A percentile compares a stretch with the other conserved stretches of the same genome.
Evolutionary conservation across 64 coral and sea anemone species (phyloP).

Genomic region (Stylophora pistillata): DNA sequence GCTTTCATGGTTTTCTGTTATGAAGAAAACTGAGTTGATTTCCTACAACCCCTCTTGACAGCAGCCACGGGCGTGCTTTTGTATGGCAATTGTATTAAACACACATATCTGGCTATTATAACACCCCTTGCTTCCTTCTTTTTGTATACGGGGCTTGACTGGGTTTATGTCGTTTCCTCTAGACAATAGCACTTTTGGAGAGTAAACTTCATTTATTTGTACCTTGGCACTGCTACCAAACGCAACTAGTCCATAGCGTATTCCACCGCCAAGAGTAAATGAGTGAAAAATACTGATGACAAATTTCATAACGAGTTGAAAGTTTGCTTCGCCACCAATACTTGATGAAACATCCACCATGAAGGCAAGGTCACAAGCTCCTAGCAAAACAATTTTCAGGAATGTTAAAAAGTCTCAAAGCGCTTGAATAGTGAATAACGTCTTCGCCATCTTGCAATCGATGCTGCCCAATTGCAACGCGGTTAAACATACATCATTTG

Average conservation of each 20-base stretch:
- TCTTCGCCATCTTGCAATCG: too few relatives aligned
- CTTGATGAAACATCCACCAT: conserved; percentile 80
- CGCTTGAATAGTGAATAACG: background rate
- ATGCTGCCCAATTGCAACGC: too few relatives aligned
- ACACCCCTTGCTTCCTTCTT: too few relatives aligned
- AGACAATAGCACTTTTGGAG: background rate
- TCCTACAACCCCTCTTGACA: too few relatives aligned
- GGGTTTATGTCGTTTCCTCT: too few relatives aligned
- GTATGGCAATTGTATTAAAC: too few relatives aligned
- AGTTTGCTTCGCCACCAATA: conserved; percentile 59
- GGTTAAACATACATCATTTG: too few relatives aligned
- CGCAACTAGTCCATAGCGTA: conserved; percentile 78
- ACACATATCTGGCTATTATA: too few relatives aligned
- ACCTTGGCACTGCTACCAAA: conserved; percentile 55
- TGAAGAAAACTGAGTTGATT: too few relatives aligned
- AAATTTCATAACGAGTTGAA: conserved; percentile 65
- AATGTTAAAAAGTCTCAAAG: background rate
- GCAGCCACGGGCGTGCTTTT: too few relatives aligned
- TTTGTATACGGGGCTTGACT: background rate
- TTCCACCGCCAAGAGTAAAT: conserved; percentile 42
- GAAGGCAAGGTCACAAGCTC: conserved; percentile 68
- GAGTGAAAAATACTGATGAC: conserved; percentile 76
- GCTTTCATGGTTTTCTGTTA: too few relatives aligned
- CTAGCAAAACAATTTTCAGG: conserved; percentile 28
- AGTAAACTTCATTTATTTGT: background rate